A percentile compares a stretch with the other conserved stretches of the same genome.
Evolutionary conservation across 2,888 invertebrate species (phyloP).

Genomic region (Sicus ferrugineus): DNA sequence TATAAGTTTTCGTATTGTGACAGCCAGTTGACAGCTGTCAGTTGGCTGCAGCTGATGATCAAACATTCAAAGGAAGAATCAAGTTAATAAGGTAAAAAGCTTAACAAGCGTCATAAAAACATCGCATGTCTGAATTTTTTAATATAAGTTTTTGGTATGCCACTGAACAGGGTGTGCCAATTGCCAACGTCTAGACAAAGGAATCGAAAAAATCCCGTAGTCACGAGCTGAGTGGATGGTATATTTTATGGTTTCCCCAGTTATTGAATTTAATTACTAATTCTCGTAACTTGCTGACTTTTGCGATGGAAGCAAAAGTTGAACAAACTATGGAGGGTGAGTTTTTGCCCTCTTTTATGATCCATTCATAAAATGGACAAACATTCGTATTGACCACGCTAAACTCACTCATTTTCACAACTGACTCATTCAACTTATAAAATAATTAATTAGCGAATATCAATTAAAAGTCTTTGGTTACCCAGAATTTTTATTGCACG

Average conservation of each 20-base stretch:
- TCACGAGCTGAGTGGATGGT: not conserved
- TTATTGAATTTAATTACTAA: constrained; percentile 32
- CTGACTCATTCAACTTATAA: constrained; percentile 6
- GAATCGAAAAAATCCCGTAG: not conserved
- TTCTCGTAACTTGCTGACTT: not conserved
- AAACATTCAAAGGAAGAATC: too few species aligned
- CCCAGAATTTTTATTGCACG: not conserved
- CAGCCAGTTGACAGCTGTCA: too few species aligned
- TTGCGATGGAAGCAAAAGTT: not conserved
- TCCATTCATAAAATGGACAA: too few species aligned
- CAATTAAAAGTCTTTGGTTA: not conserved
- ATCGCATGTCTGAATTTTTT: constrained; percentile 1
- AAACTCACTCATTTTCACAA: not conserved
- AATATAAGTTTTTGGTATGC: not conserved
- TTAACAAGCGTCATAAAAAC: not conserved
- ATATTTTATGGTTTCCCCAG: not conserved
- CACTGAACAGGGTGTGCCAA: constrained; percentile 8
- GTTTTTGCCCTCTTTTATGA: too few species aligned
- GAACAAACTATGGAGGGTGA: not conserved
- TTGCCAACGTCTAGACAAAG: not conserved
- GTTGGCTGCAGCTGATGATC: too few species aligned
- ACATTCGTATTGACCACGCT: not conserved
- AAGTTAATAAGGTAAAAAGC: too few species aligned
- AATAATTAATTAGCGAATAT: not conserved
- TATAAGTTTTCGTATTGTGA: too few species aligned